These are phyloP conservation scores for Somateria mollissima DNA, from an alignment of 2,797 vertebrate species.

Conservation along the genomic window DNA sequence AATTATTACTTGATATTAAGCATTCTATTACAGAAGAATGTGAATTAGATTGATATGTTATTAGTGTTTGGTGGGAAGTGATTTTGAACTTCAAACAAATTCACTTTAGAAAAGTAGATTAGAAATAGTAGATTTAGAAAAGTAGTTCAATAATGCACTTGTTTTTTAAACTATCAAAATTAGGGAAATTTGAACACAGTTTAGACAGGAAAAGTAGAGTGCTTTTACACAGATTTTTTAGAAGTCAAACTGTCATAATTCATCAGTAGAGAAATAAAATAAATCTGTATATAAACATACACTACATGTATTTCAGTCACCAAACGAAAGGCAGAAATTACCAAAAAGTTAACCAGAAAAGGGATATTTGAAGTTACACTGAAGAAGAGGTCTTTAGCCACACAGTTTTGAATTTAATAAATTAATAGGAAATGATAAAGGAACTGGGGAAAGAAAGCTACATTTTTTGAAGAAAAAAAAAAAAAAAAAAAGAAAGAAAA, in stretches of 20 bases:
- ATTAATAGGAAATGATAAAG: not conserved
- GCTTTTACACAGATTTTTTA: not conserved
- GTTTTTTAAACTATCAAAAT: not conserved
- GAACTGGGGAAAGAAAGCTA: not conserved
- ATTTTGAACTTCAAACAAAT: not conserved
- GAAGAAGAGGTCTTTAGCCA: fast-evolving
- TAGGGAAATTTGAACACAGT: not conserved
- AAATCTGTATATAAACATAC: fast-evolving
- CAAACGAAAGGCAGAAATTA: not conserved
- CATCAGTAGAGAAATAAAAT: not conserved
- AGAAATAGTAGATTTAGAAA: too few species aligned
- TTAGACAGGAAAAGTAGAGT: not conserved
- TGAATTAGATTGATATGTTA: not conserved
- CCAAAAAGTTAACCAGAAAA: not conserved
- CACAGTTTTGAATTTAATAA: not conserved
- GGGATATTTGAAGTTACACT: not conserved
- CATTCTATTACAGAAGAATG: not conserved
- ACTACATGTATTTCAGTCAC: not conserved
- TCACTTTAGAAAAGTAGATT: not conserved
- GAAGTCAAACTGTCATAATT: not conserved
- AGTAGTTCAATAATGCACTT: not conserved
- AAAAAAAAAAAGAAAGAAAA: not conserved
- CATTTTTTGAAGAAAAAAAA: not conserved
- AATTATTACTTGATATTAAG: not conserved
- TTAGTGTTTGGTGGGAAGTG: not conserved